A percentile compares a stretch with the other conserved stretches of the same genome.
Conservation (phyloP, 2,888 invertebrate species). For the Noctua janthina region DNA sequence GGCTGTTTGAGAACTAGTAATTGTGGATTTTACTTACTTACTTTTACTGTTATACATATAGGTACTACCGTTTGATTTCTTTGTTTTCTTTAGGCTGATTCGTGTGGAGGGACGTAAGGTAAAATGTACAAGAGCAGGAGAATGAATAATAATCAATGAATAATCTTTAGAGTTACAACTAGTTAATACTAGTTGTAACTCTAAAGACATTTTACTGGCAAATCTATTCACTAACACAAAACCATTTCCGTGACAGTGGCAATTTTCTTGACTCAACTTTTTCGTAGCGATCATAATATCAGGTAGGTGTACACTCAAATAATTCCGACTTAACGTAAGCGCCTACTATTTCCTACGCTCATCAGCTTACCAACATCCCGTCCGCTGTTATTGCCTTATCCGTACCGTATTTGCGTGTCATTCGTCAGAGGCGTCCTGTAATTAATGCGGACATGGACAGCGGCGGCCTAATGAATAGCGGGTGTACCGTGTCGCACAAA, state of each 20-base stretch:
- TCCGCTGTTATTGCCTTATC: slow-evolving; percentile 62
- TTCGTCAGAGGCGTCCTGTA: slow-evolving; percentile 84
- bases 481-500: slow-evolving; percentile 85
- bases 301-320: slow-evolving; percentile 7
- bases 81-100: no score
- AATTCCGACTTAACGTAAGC: slow-evolving; percentile 22
- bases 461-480: slow-evolving; percentile 86
- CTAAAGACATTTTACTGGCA: background rate
- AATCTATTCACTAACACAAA: background rate
- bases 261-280: background rate
- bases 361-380: slow-evolving; percentile 44
- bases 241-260: no score
- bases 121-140: background rate
- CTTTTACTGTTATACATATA: background rate
- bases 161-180: no score
- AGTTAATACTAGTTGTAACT: background rate
- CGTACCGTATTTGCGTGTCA: slow-evolving; percentile 75
- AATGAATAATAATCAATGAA: background rate
- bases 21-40: background rate
- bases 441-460: slow-evolving; percentile 86
- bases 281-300: background rate
- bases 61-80: background rate
- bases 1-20: slow-evolving; percentile 22
- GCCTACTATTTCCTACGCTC: slow-evolving; percentile 41
- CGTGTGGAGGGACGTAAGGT: background rate